These are phyloP conservation scores for Orestias chungarensis DNA, from an alignment of 2,797 vertebrate species.

Conservation along the genomic window DNA sequence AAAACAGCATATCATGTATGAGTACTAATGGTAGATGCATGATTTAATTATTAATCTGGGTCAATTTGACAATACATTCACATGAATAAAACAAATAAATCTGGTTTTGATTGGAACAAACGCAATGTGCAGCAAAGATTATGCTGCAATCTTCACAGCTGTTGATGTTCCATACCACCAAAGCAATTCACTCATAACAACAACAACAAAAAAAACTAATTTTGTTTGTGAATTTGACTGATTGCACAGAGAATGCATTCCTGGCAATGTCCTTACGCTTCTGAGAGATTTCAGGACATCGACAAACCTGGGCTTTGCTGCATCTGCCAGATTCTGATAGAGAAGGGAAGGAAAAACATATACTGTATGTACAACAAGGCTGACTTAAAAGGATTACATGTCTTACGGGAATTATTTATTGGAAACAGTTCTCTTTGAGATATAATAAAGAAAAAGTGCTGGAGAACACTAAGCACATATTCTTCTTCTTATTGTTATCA, in stretches of 20 bases:
- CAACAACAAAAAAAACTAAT: constrained; percentile 28
- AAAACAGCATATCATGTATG: constrained; percentile 4
- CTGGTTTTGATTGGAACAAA: constrained; percentile 32
- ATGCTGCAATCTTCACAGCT: constrained; percentile 31
- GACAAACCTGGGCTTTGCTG: constrained; percentile 43
- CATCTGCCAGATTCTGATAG: constrained; percentile 45
- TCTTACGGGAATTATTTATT: constrained; percentile 59
- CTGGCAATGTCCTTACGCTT: constrained; percentile 7
- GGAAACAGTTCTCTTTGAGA: constrained; percentile 36
- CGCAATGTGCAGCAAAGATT: constrained; percentile 28
- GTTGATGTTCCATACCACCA: constrained; percentile 25
- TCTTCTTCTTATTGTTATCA: no score
- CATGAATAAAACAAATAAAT: constrained; percentile 31
- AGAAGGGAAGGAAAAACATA: constrained; percentile 35
- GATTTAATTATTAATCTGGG: constrained; percentile 18
- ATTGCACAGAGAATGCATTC: constrained; percentile 22
- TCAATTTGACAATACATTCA: constrained; percentile 27
- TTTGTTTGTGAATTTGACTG: constrained; percentile 18
- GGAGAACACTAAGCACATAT: constrained; percentile 22
- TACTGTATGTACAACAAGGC: constrained; percentile 48
- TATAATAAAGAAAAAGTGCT: constrained; percentile 36
- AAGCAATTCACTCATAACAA: constrained; percentile 19
- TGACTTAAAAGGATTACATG: constrained; percentile 62
- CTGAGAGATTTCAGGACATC: constrained; percentile 25
- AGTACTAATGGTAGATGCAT: constrained; percentile 27